Percentiles rank a stretch among this genome's conserved stretches.
phyloP scores from a whole-genome alignment of 2,888 invertebrate species.

The Lepidocyrtoides sp. region DNA sequence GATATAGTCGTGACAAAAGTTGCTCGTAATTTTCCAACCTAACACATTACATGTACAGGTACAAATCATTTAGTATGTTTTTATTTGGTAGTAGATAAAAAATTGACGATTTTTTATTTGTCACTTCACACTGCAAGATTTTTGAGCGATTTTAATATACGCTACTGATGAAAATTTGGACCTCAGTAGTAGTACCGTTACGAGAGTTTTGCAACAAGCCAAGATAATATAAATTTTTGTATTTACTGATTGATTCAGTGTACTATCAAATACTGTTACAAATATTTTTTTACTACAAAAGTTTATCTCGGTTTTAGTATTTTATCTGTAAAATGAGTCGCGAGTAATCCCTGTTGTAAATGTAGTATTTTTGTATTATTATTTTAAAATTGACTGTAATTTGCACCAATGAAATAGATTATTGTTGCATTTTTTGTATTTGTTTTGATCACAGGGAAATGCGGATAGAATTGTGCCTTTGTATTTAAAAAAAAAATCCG shows the following conservation, averaged over 20 bases:
- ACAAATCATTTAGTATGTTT: conserved; percentile 38
- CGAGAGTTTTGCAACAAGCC: conserved; percentile 70
- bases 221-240: conserved; percentile 9
- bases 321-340: neutral
- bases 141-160: conserved; percentile 44
- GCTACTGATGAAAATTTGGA: conserved; percentile 24
- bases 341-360: conserved; percentile 8
- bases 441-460: conserved; percentile 70
- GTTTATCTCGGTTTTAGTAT: neutral
- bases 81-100: neutral
- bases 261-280: conserved; percentile 21
- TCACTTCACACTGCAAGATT: conserved; percentile 64
- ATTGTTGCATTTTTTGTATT: conserved; percentile 43
- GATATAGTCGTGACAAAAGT: neutral
- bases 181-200: conserved; percentile 55
- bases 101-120: conserved; percentile 51
- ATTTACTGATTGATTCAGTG: neutral
- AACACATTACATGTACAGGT: conserved; percentile 37
- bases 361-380: conserved; percentile 4
- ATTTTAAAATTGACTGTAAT: conserved; percentile 8
- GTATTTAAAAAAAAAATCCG: conserved; percentile 36
- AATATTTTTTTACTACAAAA: conserved; percentile 18
- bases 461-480: conserved; percentile 33
- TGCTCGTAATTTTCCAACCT: conserved; percentile 58
- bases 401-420: conserved; percentile 53